Conservation (phyloP, 2,888 invertebrate genomes). For the Caenorhabditis sp. region DNA sequence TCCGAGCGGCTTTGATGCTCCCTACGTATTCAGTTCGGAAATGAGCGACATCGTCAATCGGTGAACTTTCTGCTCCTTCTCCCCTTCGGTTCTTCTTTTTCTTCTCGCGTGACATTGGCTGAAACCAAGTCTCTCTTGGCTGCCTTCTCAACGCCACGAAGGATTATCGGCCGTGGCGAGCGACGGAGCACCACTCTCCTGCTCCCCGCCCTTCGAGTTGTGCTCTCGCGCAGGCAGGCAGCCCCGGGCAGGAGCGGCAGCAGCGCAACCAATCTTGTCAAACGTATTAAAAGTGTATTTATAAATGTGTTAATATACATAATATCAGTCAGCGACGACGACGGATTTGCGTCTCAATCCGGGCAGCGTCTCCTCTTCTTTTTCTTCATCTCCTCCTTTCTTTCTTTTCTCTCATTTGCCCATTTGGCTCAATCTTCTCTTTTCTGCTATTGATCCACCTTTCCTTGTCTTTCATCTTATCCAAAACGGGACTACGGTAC, state of each 20-base stretch:
- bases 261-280: conserved; percentile 51
- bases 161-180: conserved; percentile 41
- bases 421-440: conserved; percentile 18
- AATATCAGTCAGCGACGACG: conserved; percentile 31
- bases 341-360: conserved; percentile 27
- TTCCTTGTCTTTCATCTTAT: conserved; percentile 10
- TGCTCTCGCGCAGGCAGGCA: no score
- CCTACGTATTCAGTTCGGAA: conserved; percentile 25
- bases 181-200: conserved; percentile 15
- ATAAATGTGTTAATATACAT: conserved; percentile 61
- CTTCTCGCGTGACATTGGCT: conserved; percentile 41
- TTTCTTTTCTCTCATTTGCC: conserved; percentile 7
- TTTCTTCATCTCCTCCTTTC: conserved; percentile 6
- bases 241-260: no score
- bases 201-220: background rate
- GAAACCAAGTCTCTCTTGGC: conserved; percentile 11
- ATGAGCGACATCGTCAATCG: conserved; percentile 37
- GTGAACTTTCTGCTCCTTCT: conserved; percentile 28
- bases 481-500: background rate
- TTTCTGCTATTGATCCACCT: conserved; percentile 3
- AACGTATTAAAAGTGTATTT: conserved; percentile 64
- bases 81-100: conserved; percentile 22
- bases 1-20: conserved; percentile 4
- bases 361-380: conserved; percentile 1
- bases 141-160: background rate